These are phyloP conservation scores for human (Homo sapiens) DNA, from an alignment of 2,113 vertebrate species.

Conservation along the genomic window GRCh38 chr3:18487501-18488000, in stretches of 20 bases:
- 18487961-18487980: neutral
- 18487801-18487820: neutral
- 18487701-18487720: neutral
- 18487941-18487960: neutral
- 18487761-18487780: neutral
- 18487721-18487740: neutral
- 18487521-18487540: neutral
- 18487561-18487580: neutral
- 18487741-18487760: neutral
- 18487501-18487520: neutral
- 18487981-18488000: neutral
- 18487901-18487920: neutral
- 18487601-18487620: neutral
- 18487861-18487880: neutral
- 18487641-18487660: neutral
- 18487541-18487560: neutral
- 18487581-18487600: neutral
- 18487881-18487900: neutral
- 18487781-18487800: neutral
- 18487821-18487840: neutral
- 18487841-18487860: constrained; percentile 28
- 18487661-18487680: neutral
- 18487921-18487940: neutral
- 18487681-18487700: neutral
- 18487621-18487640: neutral